A percentile compares a stretch with the other conserved stretches of the same genome.
Evolutionary conservation across 1,140 invertebrate species (phyloP).

Genomic region (Platyscapa corneri): DNA sequence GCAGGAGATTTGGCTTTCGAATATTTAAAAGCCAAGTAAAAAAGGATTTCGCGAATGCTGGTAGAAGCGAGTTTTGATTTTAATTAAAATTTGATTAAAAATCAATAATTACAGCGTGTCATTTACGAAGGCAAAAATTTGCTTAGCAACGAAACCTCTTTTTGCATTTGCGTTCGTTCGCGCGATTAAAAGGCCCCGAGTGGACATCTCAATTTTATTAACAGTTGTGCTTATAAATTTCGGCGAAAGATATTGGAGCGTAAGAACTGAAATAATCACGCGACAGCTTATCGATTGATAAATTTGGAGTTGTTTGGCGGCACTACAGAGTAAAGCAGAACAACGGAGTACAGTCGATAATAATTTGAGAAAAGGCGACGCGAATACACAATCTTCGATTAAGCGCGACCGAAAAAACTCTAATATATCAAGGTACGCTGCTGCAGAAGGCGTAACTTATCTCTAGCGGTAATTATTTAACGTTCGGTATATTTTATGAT

Average conservation of each 20-base stretch:
- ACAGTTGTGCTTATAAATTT: not conserved
- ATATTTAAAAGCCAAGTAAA: no score
- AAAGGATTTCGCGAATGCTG: no score
- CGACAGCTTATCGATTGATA: constrained; percentile 4
- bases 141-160: no score
- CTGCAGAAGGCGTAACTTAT: constrained; percentile 9
- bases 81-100: no score
- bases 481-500: not conserved
- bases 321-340: no score
- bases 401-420: constrained; percentile 5
- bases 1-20: no score
- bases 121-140: no score
- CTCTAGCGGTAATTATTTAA: constrained; percentile 35
- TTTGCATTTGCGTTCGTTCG: no score
- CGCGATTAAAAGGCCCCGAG: no score
- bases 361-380: not conserved
- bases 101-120: no score
- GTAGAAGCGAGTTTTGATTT: no score
- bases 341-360: not conserved
- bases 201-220: no score
- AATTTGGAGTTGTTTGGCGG: not conserved
- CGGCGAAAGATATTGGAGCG: not conserved
- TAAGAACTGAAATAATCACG: not conserved
- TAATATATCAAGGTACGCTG: constrained; percentile 12
- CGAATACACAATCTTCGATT: not conserved